Conservation (phyloP, 1,140 invertebrate genomes). For the Drosophila rhopaloa region DNA sequence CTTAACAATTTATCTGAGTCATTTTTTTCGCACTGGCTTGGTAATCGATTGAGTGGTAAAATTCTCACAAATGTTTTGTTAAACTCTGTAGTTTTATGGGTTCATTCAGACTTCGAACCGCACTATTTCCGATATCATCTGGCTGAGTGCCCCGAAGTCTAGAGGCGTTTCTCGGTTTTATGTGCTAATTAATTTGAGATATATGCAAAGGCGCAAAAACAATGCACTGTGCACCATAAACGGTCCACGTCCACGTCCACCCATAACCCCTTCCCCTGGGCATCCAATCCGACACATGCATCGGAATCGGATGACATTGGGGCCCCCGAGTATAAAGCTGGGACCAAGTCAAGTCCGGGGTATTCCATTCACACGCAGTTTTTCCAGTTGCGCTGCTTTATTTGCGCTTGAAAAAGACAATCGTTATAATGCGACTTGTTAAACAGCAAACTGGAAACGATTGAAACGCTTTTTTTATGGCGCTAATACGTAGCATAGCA, state of each 20-base stretch:
- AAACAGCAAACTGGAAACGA: slow-evolving; percentile 35
- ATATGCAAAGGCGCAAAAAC: slow-evolving; percentile 57
- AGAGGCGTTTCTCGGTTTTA: slow-evolving; percentile 12
- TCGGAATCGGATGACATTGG: slow-evolving; percentile 59
- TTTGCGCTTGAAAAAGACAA: slow-evolving; percentile 41
- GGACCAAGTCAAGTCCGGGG: slow-evolving; percentile 26
- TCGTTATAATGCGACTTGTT: slow-evolving; percentile 29
- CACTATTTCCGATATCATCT: slow-evolving; percentile 15
- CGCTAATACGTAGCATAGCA: background rate
- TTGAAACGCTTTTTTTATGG: slow-evolving; percentile 31
- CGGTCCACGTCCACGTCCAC: background rate
- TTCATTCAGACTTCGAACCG: slow-evolving; percentile 3
- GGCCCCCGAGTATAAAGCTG: slow-evolving; percentile 24
- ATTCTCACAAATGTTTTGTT: slow-evolving; percentile 5
- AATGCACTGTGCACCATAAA: slow-evolving; percentile 38
- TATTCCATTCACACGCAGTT: slow-evolving; percentile 60
- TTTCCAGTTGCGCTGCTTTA: slow-evolving; percentile 51
- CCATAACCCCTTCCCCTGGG: background rate
- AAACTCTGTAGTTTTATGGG: slow-evolving; percentile 10
- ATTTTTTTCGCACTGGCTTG: slow-evolving; percentile 29
- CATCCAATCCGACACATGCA: background rate
- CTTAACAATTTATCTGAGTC: slow-evolving; percentile 11
- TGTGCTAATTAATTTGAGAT: slow-evolving; percentile 57
- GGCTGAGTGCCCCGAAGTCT: slow-evolving; percentile 3
- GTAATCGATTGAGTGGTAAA: slow-evolving; percentile 14